Evolutionary conservation across 2,888 invertebrate genomes (phyloP).

Genomic region (Parasteatoda lunata): DNA sequence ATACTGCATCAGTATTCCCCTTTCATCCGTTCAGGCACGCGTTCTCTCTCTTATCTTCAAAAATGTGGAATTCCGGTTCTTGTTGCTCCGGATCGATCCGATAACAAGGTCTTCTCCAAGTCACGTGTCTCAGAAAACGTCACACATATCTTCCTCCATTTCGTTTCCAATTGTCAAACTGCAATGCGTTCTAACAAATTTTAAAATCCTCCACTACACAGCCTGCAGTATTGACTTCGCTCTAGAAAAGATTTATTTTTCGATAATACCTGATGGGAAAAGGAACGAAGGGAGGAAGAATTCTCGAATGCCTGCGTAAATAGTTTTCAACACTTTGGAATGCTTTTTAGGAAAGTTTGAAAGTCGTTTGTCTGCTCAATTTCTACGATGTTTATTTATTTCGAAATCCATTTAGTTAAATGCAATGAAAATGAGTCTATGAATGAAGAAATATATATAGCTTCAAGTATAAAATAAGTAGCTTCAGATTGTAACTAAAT

Average conservation of each 20-base stretch:
- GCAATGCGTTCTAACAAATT: slow-evolving; percentile 51
- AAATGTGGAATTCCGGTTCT: slow-evolving; percentile 6
- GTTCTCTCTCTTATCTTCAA: not conserved
- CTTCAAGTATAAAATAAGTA: too few species aligned
- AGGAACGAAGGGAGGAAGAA: too few species aligned
- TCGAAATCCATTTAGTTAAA: too few species aligned
- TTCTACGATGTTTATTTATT: too few species aligned
- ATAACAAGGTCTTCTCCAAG: slow-evolving; percentile 28
- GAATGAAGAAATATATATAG: too few species aligned
- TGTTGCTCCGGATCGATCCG: slow-evolving; percentile 51
- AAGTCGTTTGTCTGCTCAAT: too few species aligned
- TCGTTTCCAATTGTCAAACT: slow-evolving; percentile 52
- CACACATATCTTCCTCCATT: slow-evolving; percentile 35
- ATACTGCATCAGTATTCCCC: slow-evolving; percentile 27
- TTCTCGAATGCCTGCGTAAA: too few species aligned
- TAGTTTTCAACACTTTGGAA: too few species aligned
- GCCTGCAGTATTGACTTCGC: not conserved
- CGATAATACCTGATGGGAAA: too few species aligned
- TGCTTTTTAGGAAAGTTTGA: too few species aligned
- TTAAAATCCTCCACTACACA: not conserved
- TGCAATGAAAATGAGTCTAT: too few species aligned
- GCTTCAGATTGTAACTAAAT: too few species aligned
- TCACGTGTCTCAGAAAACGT: slow-evolving; percentile 30
- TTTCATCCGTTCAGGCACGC: not conserved
- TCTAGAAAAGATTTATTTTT: not conserved